A percentile compares a stretch with the other conserved stretches of the same genome.
Conservation (phyloP, 1,140 invertebrate genomes). For the Drosophila parabipectinata region DNA sequence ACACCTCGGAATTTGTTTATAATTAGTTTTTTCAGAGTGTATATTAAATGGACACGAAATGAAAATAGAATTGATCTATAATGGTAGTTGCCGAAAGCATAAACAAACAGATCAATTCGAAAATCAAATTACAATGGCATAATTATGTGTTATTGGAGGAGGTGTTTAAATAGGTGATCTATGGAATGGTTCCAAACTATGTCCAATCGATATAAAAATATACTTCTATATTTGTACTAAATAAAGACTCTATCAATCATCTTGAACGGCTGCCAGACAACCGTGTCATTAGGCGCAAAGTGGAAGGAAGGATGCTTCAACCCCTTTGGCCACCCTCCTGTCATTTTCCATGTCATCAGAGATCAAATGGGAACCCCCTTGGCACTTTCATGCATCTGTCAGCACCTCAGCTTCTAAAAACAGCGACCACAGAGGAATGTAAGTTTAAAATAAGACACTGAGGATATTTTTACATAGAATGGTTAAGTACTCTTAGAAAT, state of each 20-base stretch:
- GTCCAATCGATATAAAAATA: too few species aligned
- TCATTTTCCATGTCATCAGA: conserved; percentile 10
- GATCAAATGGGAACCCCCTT: conserved; percentile 49
- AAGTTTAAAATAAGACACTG: conserved; percentile 67
- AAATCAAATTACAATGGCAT: not conserved
- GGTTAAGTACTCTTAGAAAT: conserved; percentile 24
- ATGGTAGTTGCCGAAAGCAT: conserved; percentile 33
- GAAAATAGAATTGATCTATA: conserved; percentile 65
- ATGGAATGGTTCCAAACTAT: too few species aligned
- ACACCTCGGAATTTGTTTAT: conserved; percentile 59
- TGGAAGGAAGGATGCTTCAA: conserved; percentile 22
- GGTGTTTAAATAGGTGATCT: too few species aligned
- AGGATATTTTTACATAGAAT: conserved; percentile 49
- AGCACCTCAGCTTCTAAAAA: conserved; percentile 22
- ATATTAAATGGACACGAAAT: conserved; percentile 47
- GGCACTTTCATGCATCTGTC: conserved; percentile 41
- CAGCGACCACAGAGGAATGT: conserved; percentile 48
- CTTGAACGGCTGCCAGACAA: conserved; percentile 4
- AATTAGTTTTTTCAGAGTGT: conserved; percentile 59
- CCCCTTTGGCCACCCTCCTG: conserved; percentile 26
- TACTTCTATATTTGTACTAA: conserved; percentile 1
- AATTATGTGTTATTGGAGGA: not conserved
- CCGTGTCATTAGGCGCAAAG: conserved; percentile 29
- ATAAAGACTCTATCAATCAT: conserved; percentile 12
- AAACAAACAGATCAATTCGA: conserved; percentile 36